Conservation (phyloP, 2,797 vertebrate species). For the Phalanger gymnotis region DNA sequence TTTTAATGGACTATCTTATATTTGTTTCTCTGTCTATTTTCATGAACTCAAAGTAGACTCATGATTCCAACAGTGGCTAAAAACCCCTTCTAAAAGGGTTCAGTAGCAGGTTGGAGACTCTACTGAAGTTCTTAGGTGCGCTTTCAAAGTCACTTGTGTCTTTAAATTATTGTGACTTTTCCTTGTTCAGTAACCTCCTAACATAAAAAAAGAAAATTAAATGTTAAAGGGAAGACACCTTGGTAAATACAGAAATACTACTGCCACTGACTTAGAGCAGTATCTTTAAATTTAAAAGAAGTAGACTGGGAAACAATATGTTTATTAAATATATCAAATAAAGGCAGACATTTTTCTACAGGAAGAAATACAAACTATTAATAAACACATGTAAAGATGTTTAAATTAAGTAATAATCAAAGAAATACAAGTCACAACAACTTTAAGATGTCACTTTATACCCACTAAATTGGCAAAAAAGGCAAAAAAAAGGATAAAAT, state of each 20-base stretch:
- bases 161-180: slow-evolving; percentile 13
- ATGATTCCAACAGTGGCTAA: slow-evolving; percentile 12
- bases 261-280: neutral
- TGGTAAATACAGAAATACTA: neutral
- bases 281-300: neutral
- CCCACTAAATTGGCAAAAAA: too few species aligned
- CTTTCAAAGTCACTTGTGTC: slow-evolving; percentile 9
- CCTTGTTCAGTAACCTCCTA: slow-evolving; percentile 27
- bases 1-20: slow-evolving; percentile 13
- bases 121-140: slow-evolving; percentile 36
- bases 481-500: neutral
- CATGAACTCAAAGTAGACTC: slow-evolving; percentile 23
- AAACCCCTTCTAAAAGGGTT: neutral
- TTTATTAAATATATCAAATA: neutral
- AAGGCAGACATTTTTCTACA: neutral
- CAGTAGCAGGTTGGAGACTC: neutral
- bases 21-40: slow-evolving; percentile 45
- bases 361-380: neutral
- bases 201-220: slow-evolving; percentile 3
- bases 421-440: too few species aligned
- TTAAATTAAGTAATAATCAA: neutral
- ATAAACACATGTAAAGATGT: neutral
- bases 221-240: neutral
- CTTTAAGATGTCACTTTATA: too few species aligned
- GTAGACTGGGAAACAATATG: neutral